These are phyloP conservation scores for Popillia japonica DNA, from an alignment of 1,140 invertebrate genomes.

Conservation along the genomic window DNA sequence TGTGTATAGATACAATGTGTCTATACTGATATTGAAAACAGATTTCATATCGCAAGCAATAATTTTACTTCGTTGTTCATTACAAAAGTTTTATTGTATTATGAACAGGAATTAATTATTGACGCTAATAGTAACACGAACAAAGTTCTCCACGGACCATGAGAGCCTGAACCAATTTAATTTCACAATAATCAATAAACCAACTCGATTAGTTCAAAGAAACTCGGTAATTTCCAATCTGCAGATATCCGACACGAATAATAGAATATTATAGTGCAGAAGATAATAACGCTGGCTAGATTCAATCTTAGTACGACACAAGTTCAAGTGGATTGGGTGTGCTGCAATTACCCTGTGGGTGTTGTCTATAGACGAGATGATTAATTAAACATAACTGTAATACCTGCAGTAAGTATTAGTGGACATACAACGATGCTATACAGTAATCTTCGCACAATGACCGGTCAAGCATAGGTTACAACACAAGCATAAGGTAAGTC, in stretches of 20 bases:
- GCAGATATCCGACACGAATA: background rate
- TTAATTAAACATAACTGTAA: background rate
- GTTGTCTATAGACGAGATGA: no score
- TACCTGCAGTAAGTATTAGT: background rate
- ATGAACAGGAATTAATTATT: background rate
- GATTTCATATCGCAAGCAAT: no score
- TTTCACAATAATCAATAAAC: background rate
- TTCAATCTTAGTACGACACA: constrained; percentile 6
- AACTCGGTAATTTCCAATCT: background rate
- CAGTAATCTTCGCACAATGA: background rate
- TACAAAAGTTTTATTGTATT: no score
- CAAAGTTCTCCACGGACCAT: background rate
- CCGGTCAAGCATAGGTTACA: background rate
- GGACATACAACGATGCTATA: background rate
- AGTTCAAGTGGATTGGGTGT: constrained; percentile 3
- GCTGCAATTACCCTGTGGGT: background rate
- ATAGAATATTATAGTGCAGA: background rate
- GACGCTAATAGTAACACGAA: background rate
- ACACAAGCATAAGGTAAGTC: no score
- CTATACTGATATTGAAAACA: no score
- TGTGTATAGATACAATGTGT: no score
- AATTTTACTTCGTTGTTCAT: no score
- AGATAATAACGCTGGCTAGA: constrained; percentile 2
- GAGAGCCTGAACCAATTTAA: background rate
- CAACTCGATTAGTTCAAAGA: background rate